Evolutionary conservation across 2,113 vertebrate genomes (phyloP), one percentile per base, ranked within the genome.

Genomic region (Cryptotis parvus): DNA sequence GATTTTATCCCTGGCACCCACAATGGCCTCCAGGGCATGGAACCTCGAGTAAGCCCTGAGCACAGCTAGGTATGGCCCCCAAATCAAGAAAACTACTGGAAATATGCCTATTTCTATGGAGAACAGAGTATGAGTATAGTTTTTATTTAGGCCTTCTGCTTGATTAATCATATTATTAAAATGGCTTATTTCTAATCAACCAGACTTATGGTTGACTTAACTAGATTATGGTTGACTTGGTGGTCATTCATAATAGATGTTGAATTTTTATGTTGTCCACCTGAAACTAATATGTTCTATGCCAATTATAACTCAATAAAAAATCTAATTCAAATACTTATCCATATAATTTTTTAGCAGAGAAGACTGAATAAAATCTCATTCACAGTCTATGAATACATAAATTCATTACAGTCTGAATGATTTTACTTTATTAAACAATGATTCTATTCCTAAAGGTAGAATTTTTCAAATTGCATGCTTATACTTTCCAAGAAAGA

Each of bases 91-190:
- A 58, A 24, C 6, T 24, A 58, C 24, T 49, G 79, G 55, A 79
- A 74, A 39, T 7, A 33, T 27, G 31, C 26, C 37, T 80, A 33
- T 84, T 91, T 89, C 61, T 22, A 26, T 22, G 43, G 45, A 61
- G 73, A 74, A 79, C 22, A 61, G 35, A 78, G 6, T 85, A 80
- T 43, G 43, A 26, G 69, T 49, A 41, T 65, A 76, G 22, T 65
- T 55, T 94, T 94, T 61, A 39, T 70, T 76, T 83, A 66, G 18
- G 45, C n/a, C 35, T 73, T n/a, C 37, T 84, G 66, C 10, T 66
- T 79, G 35, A 68, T 94, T 83, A 49, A 65, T 41, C 37, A 55
- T 83, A 55, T 80, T 68, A 80, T 43, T 43, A 77, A 73, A 91
- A 87, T 31, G 72, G n/a, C 79, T 76, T 70, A n/a, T 41, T 37